phyloP scores from a whole-genome alignment of 1,140 invertebrate genomes.

The Rhynchophorus ferrugineus region DNA sequence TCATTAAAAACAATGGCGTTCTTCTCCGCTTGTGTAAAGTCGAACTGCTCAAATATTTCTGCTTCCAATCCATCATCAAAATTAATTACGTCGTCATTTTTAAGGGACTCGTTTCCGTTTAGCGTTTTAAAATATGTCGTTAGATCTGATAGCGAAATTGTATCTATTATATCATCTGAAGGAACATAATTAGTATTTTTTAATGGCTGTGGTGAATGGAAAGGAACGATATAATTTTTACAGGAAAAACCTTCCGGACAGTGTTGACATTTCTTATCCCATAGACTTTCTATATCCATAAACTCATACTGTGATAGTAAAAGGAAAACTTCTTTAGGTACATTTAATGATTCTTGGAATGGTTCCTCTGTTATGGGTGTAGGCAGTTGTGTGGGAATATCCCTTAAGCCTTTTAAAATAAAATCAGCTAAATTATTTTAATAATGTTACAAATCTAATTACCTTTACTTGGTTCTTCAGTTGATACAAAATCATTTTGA shows the following conservation, averaged over 20 bases:
- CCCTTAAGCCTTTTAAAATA: background rate
- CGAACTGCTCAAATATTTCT: background rate
- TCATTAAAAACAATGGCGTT: no score
- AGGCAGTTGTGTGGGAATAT: background rate
- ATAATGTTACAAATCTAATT: background rate
- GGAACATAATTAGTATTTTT: conserved; percentile 14
- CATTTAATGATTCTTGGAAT: background rate
- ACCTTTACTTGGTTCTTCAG: background rate
- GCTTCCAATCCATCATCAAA: background rate
- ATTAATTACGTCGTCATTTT: conserved; percentile 1
- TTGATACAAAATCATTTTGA: conserved; percentile 7
- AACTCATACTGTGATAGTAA: background rate
- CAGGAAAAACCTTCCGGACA: conserved; percentile 22
- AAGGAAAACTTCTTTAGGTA: background rate
- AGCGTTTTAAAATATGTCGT: conserved; percentile 11
- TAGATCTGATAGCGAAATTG: conserved; percentile 17
- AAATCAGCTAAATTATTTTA: background rate
- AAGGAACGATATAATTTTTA: conserved; percentile 4
- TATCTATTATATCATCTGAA: conserved; percentile 17
- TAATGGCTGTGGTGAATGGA: background rate
- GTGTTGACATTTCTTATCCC: conserved; percentile 13
- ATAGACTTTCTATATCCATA: background rate
- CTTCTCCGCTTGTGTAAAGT: background rate
- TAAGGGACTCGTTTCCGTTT: background rate
- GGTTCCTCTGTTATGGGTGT: background rate